phyloP scores from a whole-genome alignment of 2,888 invertebrate genomes.

The Harmothoe impar region DNA sequence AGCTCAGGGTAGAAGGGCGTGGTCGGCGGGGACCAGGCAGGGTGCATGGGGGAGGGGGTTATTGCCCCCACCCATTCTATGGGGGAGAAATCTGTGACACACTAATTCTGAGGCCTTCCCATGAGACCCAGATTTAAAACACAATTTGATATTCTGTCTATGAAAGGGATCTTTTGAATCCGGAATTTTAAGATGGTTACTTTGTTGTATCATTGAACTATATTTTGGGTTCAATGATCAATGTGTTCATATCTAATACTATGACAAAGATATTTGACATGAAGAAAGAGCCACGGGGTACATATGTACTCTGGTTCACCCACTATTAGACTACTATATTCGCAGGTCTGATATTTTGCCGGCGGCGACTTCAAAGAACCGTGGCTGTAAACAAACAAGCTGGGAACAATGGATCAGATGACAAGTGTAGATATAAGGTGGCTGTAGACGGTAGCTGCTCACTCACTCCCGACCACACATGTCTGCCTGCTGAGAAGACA shows the following conservation, averaged over 20 bases:
- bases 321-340: background rate
- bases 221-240: too few species aligned
- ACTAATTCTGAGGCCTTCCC: background rate
- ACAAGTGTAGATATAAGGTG: conserved; percentile 46
- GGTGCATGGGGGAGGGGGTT: too few species aligned
- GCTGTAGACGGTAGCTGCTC: background rate
- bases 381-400: conserved; percentile 52
- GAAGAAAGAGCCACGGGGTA: background rate
- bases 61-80: background rate
- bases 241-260: too few species aligned
- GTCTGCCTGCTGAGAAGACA: conserved; percentile 42
- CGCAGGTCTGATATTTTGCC: conserved; percentile 6
- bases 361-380: conserved; percentile 26
- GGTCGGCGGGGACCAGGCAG: background rate
- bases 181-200: too few species aligned
- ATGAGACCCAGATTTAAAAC: background rate
- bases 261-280: too few species aligned
- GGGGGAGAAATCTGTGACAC: conserved; percentile 6
- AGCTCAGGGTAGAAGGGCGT: background rate
- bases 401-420: conserved; percentile 51
- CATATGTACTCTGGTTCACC: background rate
- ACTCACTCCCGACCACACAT: conserved; percentile 15
- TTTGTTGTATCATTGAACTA: too few species aligned
- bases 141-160: conserved; percentile 25
- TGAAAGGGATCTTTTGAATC: background rate